Conservation (phyloP, 1,140 invertebrate species). For the Drepana arcuata region DNA sequence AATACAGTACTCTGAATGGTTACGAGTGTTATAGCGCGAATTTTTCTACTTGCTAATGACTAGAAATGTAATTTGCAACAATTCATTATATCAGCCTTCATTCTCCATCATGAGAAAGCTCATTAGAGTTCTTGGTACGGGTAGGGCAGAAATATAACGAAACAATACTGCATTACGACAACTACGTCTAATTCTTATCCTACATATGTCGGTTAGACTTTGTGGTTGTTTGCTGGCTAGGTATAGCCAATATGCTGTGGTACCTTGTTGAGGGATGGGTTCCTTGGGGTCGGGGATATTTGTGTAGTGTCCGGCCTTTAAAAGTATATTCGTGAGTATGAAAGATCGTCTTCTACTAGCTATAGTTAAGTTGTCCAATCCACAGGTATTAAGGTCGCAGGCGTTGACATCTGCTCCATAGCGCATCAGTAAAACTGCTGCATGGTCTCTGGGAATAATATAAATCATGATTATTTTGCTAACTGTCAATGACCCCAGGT, state of each 20-base stretch:
- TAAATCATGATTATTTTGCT: neutral
- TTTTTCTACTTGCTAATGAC: neutral
- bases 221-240: constrained; percentile 34
- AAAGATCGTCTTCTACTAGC: constrained; percentile 37
- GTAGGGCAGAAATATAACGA: constrained; percentile 34
- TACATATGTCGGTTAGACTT: constrained; percentile 40
- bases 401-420: constrained; percentile 65
- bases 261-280: constrained; percentile 17
- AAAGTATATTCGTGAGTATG: constrained; percentile 42
- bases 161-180: constrained; percentile 29
- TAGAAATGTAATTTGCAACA: neutral
- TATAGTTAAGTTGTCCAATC: constrained; percentile 60
- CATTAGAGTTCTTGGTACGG: constrained; percentile 54
- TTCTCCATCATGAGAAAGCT: constrained; percentile 62
- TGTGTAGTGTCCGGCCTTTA: constrained; percentile 57
- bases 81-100: constrained; percentile 22
- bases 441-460: constrained; percentile 50
- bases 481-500: too few species aligned
- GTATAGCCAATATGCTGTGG: constrained; percentile 32
- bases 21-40: too few species aligned
- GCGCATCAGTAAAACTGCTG: constrained; percentile 50
- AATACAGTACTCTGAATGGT: too few species aligned
- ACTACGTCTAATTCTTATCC: constrained; percentile 40
- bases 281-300: constrained; percentile 15
- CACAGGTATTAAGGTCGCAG: constrained; percentile 50